Conservation (phyloP, 53 echinoderm and acorn worm genomes). For the Arbacia lixula region DNA sequence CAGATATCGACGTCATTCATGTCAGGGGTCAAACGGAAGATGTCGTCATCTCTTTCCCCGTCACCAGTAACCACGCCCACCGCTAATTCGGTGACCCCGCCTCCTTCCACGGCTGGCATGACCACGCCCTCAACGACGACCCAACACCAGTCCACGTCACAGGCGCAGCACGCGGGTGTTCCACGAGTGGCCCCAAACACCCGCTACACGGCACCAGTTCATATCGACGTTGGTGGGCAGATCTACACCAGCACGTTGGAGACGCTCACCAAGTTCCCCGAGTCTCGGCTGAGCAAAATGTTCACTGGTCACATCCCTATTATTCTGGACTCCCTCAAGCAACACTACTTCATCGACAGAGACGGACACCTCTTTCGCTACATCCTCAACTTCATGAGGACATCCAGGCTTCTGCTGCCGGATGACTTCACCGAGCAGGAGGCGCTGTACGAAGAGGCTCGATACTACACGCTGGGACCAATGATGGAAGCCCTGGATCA, state of each 20-base stretch:
- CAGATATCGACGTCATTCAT: conserved; percentile 46
- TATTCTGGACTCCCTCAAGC: conserved; percentile 94
- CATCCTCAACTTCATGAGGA: conserved; percentile 96
- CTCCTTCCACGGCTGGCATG: conserved; percentile 54
- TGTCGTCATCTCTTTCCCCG: conserved; percentile 71
- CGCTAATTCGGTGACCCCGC: conserved; percentile 67
- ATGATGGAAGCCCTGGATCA: conserved; percentile 90
- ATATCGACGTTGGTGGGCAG: conserved; percentile 98
- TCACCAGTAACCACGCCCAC: conserved; percentile 68
- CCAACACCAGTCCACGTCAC: conserved; percentile 48
- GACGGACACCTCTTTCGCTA: conserved; percentile 97
- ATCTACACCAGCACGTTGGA: conserved; percentile 98
- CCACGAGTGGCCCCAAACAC: conserved; percentile 94
- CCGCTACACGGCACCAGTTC: conserved; percentile 94
- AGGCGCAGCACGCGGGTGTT: conserved; percentile 63
- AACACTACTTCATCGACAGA: conserved; percentile 99
- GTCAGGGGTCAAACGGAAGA: conserved; percentile 73
- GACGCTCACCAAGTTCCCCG: conserved; percentile 89
- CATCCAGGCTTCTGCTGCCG: conserved; percentile 81
- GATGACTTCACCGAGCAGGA: conserved; percentile 88
- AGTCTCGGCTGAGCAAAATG: conserved; percentile 90
- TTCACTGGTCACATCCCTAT: conserved; percentile 98
- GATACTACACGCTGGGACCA: conserved; percentile 85
- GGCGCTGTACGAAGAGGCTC: conserved; percentile 95
- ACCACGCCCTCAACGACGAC: conserved; percentile 62